Base-by-base conservation (phyloP, 2,888 invertebrate genomes). In the Miltochrista miniata region DNA sequence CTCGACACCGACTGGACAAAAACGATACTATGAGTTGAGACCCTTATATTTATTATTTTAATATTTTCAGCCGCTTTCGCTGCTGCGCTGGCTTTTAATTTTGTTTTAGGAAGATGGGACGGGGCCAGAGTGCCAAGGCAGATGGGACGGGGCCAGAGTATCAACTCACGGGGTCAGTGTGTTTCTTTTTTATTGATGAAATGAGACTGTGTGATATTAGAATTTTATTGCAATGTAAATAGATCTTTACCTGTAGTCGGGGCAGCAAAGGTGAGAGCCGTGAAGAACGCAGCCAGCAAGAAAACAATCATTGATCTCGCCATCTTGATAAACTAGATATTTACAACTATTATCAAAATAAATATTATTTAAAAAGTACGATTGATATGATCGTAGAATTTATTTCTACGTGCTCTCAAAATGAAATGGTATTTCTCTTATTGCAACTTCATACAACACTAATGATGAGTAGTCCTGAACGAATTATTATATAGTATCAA, bases 181-280 rank as follows among this genome's bases (percentile, higher is more conserved):
- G n/a, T n/a, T n/a, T n/a, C n/a, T n/a, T n/a, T n/a, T n/a, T n/a
- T n/a, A n/a, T n/a, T n/a, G n/a, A n/a, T n/a, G n/a, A 24, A 24
- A 4, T 24, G 5, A 24, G 18, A 24, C 18, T 24, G 5, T 24
- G 5, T 24, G 18, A 24, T 24, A 24, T 24, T 24, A 24, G 18
- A 24, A 24, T 24, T 2, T 24, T 1, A 33, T 33, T 11, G 36
- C 8, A 7, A 14, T 13, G 2, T 36, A 1, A 36, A 8, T 36
- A 1, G 3, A n/a, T 15, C 10, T 10, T 37, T 48, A 48, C 48
- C 48, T 24, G 14, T 15, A 37, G 31, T 14, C 9, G 48, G 48
- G 11, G 38, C 43, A 13, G 43, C 37, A 11, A 12, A 24, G 24
- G 43, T 43, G 7, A 30, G 8, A 0, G 37, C 37, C 13, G 43